phyloP scores from a whole-genome alignment of 2,113 vertebrate species.

The Heterotilapia buettikoferi region DNA sequence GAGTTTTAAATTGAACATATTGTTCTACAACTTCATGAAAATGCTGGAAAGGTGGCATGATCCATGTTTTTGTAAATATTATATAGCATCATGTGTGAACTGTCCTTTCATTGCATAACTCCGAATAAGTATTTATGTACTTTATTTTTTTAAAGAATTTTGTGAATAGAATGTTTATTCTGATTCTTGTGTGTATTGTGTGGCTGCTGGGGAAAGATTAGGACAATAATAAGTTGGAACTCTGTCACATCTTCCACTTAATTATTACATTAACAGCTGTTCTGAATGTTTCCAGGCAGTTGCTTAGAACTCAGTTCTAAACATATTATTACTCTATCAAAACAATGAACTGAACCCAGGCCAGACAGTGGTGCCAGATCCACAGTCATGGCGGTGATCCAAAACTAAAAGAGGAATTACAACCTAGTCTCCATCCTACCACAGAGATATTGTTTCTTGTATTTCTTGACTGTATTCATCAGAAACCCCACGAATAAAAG shows the following conservation, averaged over 20 bases:
- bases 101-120: not conserved
- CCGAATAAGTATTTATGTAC: constrained; percentile 41
- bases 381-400: constrained; percentile 81
- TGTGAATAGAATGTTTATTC: not conserved
- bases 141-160: constrained; percentile 17
- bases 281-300: constrained; percentile 11
- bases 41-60: not conserved
- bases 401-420: constrained; percentile 77
- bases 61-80: not conserved
- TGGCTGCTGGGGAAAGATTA: no score
- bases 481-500: not conserved
- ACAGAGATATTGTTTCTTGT: not conserved
- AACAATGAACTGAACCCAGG: constrained; percentile 65
- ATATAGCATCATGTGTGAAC: not conserved
- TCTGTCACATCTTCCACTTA: not conserved
- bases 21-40: constrained; percentile 36
- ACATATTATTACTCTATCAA: constrained; percentile 52
- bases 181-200: not conserved
- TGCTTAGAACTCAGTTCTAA: constrained; percentile 66
- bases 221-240: not conserved
- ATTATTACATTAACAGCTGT: not conserved
- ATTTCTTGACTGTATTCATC: not conserved
- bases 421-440: constrained; percentile 71
- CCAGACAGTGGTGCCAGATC: constrained; percentile 74
- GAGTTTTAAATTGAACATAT: constrained; percentile 58